Percentiles rank a stretch among this genome's conserved stretches.
Evolutionary conservation across 2,113 vertebrate genomes (phyloP).

Genomic region (Anarrhichthys ocellatus): DNA sequence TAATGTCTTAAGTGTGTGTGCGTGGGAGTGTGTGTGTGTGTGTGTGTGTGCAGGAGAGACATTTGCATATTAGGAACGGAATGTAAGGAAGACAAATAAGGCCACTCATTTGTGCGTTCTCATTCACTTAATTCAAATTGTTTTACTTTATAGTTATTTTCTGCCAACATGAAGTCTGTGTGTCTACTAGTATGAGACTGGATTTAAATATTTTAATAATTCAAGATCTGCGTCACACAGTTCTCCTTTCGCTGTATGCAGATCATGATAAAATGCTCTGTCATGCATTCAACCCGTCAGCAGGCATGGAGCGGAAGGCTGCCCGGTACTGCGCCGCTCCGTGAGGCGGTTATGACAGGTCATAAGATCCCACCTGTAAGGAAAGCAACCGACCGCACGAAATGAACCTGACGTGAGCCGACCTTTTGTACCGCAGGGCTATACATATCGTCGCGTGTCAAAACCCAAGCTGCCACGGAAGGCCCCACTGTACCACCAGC

Average conservation of each 20-base stretch:
- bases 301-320: neutral
- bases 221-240: conserved; percentile 15
- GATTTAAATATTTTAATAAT: neutral
- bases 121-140: neutral
- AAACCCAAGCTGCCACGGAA: conserved; percentile 84
- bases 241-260: neutral
- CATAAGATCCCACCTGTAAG: conserved; percentile 65
- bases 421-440: conserved; percentile 74
- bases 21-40: conserved; percentile 63
- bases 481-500: conserved; percentile 87
- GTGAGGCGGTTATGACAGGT: conserved; percentile 77
- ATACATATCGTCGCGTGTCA: conserved; percentile 83
- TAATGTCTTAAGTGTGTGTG: conserved; percentile 83
- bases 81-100: conserved; percentile 26
- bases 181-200: neutral
- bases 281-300: neutral
- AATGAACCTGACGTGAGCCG: conserved; percentile 74
- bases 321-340: conserved; percentile 64
- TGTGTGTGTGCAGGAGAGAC: conserved; percentile 45
- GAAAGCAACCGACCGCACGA: conserved; percentile 70
- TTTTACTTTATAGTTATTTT: neutral
- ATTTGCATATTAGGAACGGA: conserved; percentile 55
- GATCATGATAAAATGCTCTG: neutral
- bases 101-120: neutral
- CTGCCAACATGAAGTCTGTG: neutral